Percentiles rank a stretch among this genome's conserved stretches.
Evolutionary conservation across 2,888 invertebrate genomes (phyloP).

Genomic region (Plutella xylostella): DNA sequence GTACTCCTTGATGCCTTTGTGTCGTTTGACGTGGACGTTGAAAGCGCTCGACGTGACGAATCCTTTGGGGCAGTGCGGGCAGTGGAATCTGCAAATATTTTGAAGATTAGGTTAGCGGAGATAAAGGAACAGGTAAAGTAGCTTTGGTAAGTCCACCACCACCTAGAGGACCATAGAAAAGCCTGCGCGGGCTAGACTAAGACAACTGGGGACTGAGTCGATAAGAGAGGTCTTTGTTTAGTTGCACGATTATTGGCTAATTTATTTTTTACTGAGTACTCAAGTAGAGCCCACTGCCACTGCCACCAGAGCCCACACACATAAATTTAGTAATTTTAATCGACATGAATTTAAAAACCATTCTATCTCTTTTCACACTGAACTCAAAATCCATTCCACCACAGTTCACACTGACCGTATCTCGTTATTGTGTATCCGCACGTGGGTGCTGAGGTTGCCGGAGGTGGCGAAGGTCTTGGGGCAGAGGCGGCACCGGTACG

Average conservation of each 20-base stretch:
- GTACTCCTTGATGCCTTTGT: slow-evolving; percentile 56
- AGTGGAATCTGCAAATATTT: slow-evolving; percentile 38
- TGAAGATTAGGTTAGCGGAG: not conserved
- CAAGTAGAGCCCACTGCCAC: too few species aligned
- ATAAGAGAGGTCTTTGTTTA: too few species aligned
- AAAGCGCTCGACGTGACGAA: slow-evolving; percentile 56
- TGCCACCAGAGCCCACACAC: too few species aligned
- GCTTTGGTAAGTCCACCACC: not conserved
- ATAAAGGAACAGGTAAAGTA: not conserved
- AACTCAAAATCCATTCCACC: not conserved
- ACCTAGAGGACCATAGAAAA: too few species aligned
- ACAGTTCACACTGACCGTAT: slow-evolving; percentile 31
- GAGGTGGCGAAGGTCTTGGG: slow-evolving; percentile 56
- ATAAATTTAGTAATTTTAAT: too few species aligned
- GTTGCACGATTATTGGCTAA: too few species aligned
- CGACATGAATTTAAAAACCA: too few species aligned
- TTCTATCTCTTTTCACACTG: not conserved
- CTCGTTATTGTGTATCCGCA: slow-evolving; percentile 59
- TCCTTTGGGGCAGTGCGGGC: slow-evolving; percentile 50
- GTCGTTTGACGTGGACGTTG: slow-evolving; percentile 53
- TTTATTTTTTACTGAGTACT: too few species aligned
- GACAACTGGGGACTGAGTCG: too few species aligned
- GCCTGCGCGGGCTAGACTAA: too few species aligned
- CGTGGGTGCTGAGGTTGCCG: slow-evolving; percentile 55
- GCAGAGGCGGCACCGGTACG: slow-evolving; percentile 53